A percentile compares a stretch with the other conserved stretches of the same genome.
These are phyloP conservation scores for Agriopis aurantiaria DNA, from an alignment of 2,888 invertebrate species.

Conservation along the genomic window DNA sequence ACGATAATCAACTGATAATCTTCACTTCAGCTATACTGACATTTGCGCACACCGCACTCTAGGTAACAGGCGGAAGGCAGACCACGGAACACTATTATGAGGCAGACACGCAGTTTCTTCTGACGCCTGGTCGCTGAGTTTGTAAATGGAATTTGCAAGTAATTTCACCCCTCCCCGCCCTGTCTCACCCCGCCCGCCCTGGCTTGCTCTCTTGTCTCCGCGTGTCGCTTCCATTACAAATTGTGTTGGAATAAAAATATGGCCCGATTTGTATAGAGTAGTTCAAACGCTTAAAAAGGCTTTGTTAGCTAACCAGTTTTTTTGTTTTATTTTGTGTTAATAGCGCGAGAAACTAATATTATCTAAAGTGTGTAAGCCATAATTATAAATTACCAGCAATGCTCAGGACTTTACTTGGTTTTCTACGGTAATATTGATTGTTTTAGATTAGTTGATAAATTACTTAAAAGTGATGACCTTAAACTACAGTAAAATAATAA, in stretches of 20 bases:
- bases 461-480: too few relatives aligned
- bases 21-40: too few relatives aligned
- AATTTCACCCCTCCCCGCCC: conserved; percentile 73
- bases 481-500: too few relatives aligned
- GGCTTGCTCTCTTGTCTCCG: conserved; percentile 83
- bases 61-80: conserved; percentile 54
- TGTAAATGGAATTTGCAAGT: conserved; percentile 86
- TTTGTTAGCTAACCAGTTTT: too few relatives aligned
- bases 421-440: too few relatives aligned
- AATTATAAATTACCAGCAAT: too few relatives aligned
- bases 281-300: conserved; percentile 40
- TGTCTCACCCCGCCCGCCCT: conserved; percentile 55
- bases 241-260: conserved; percentile 86
- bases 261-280: conserved; percentile 63
- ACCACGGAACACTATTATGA: conserved; percentile 5
- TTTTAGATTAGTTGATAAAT: too few relatives aligned
- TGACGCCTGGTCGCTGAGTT: conserved; percentile 76
- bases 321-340: too few relatives aligned
- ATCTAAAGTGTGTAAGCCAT: too few relatives aligned
- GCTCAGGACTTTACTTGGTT: too few relatives aligned
- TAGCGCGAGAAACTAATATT: too few relatives aligned
- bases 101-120: conserved; percentile 68
- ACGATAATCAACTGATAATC: too few relatives aligned
- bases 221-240: conserved; percentile 86
- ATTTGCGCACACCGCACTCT: conserved; percentile 53